Conservation (phyloP, 2,888 invertebrate species). For the Aricia artaxerxes region DNA sequence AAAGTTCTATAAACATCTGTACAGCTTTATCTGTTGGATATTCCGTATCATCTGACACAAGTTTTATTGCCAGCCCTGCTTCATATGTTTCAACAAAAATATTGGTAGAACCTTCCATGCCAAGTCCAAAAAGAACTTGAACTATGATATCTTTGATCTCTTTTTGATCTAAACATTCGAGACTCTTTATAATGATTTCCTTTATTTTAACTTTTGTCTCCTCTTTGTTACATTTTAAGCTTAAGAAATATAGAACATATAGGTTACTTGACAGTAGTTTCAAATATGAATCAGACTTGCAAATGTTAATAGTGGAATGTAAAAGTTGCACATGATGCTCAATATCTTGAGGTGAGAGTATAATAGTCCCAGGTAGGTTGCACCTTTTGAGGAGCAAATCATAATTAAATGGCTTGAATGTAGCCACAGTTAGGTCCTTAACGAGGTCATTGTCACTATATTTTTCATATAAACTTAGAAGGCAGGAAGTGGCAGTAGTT, state of each 20-base stretch:
- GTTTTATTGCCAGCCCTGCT: constrained; percentile 65
- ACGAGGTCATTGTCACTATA: constrained; percentile 66
- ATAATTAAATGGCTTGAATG: constrained; percentile 57
- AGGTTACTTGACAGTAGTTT: constrained; percentile 62
- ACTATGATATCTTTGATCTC: constrained; percentile 49
- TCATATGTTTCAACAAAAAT: constrained; percentile 59
- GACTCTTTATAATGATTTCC: constrained; percentile 58
- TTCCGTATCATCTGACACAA: constrained; percentile 41
- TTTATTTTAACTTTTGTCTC: constrained; percentile 59
- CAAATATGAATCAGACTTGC: constrained; percentile 58
- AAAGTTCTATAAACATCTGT: constrained; percentile 57
- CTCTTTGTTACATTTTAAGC: constrained; percentile 58
- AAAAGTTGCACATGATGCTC: constrained; percentile 61
- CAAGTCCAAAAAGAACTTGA: constrained; percentile 55
- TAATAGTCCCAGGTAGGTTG: constrained; percentile 60
- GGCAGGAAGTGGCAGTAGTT: constrained; percentile 78
- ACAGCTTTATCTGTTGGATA: constrained; percentile 53
- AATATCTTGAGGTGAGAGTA: constrained; percentile 62
- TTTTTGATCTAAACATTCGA: constrained; percentile 52
- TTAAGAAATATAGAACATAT: constrained; percentile 66
- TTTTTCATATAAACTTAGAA: constrained; percentile 73
- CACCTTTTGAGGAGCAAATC: constrained; percentile 47
- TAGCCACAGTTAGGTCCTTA: constrained; percentile 51
- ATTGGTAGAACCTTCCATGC: constrained; percentile 40
- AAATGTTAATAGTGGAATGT: constrained; percentile 58